Evolutionary conservation across 2,797 vertebrate species (phyloP), one percentile per base, ranked within the genome.

Genomic region (Sparidentex hasta): DNA sequence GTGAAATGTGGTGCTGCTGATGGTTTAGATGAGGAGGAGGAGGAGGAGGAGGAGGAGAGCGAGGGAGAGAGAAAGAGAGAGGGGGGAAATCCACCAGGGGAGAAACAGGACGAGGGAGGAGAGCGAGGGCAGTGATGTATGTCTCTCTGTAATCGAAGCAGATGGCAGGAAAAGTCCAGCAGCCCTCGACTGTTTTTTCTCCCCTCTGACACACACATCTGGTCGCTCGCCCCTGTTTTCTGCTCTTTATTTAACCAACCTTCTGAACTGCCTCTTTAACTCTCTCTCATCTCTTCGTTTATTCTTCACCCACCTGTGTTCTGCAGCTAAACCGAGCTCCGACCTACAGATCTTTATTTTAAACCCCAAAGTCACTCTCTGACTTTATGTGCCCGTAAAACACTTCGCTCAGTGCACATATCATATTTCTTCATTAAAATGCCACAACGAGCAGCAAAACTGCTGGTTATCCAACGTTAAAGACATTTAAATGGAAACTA

Each of bases 61-160:
- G 25, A 27, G 27, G 27, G 20, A 14, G 29, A 51, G 58, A 25
- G 55, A 52, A 54, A 12, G 65, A 44, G n/a, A n/a, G n/a, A n/a
- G n/a, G 3, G 46, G 78, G 47, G 16, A 52, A 57, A 58, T 50
- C 51, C 33, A 62, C 23, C 41, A 12, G 29, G 17, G 55, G 62
- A 63, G 27, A 65, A 58, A 11, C 46, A 38, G 65, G 65, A 73
- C 17, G 13, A 29, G 65, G 41, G 68, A 70, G 46, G 62, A 56
- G 59, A 80, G 51, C 48, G 47, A 78, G 51, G 16, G 64, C 58
- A 63, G 58, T 80, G 82, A 14, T 59, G 77, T 76, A 47, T 66
- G 43, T 48, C 16, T 38, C 20, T 58, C n/a, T 70, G 51, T 21
- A 47, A 29, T 63, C 7, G 4, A 58, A 54, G 58, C 72, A 76